Conservation (phyloP, 2,888 invertebrate species). For the Blastobasis lacticolella region DNA sequence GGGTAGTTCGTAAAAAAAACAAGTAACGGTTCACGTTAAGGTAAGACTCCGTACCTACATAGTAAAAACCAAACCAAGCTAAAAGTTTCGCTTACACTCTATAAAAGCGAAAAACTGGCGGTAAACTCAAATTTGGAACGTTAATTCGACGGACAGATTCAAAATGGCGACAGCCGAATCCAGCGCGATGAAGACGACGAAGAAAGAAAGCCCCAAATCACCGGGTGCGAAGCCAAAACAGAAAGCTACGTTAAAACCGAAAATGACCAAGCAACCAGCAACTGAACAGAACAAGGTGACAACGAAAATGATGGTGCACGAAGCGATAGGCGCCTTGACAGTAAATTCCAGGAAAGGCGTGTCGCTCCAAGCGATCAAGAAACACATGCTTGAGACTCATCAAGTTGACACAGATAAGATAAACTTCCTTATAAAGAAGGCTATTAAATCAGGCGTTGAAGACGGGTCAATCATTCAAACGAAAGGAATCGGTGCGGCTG, state of each 20-base stretch:
- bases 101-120: too few species aligned
- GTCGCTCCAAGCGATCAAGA: slow-evolving; percentile 55
- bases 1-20: too few species aligned
- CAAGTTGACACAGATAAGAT: slow-evolving; percentile 39
- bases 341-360: slow-evolving; percentile 42
- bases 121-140: too few species aligned
- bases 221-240: neutral
- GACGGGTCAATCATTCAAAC: slow-evolving; percentile 43
- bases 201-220: slow-evolving; percentile 32
- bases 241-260: slow-evolving; percentile 17
- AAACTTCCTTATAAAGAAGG: slow-evolving; percentile 46
- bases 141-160: too few species aligned
- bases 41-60: slow-evolving; percentile 17
- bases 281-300: slow-evolving; percentile 35
- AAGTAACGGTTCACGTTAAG: slow-evolving; percentile 17
- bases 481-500: slow-evolving; percentile 50
- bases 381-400: slow-evolving; percentile 41
- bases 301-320: slow-evolving; percentile 47
- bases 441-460: slow-evolving; percentile 43
- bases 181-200: neutral
- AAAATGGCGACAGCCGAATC: too few species aligned
- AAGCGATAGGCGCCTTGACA: slow-evolving; percentile 41
- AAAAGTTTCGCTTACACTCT: neutral
- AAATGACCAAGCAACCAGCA: slow-evolving; percentile 19
- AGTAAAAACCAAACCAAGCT: neutral